Percentiles rank a stretch among this genome's conserved stretches.
Conservation (phyloP, 2,888 invertebrate species). For the Aleiodes testaceus region DNA sequence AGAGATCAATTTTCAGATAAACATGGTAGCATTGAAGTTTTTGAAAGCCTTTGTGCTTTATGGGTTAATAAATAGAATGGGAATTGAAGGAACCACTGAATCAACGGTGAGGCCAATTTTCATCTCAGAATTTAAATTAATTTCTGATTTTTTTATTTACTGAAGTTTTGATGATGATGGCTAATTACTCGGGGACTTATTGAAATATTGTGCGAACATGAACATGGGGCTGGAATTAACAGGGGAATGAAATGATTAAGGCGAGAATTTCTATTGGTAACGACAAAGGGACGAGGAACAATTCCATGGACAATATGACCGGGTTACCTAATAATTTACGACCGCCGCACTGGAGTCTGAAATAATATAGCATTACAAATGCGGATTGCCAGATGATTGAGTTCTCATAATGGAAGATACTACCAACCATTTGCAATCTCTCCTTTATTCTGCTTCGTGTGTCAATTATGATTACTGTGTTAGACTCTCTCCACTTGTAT, state of each 20-base stretch:
- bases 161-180: too few species aligned
- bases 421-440: slow-evolving; percentile 10
- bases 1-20: too few species aligned
- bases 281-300: slow-evolving; percentile 36
- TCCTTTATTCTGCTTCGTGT: neutral
- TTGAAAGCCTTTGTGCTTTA: slow-evolving; percentile 61
- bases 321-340: slow-evolving; percentile 61
- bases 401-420: slow-evolving; percentile 44
- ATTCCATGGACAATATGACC: slow-evolving; percentile 47
- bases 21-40: slow-evolving; percentile 51
- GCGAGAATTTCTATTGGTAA: slow-evolving; percentile 1
- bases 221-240: neutral
- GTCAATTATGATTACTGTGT: slow-evolving; percentile 16
- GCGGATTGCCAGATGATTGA: slow-evolving; percentile 46
- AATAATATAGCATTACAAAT: slow-evolving; percentile 58
- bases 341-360: slow-evolving; percentile 46
- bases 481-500: neutral
- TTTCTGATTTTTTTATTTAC: neutral
- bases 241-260: slow-evolving; percentile 12
- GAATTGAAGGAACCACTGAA: slow-evolving; percentile 52
- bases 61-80: slow-evolving; percentile 50
- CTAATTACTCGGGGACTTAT: too few species aligned
- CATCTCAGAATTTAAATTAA: too few species aligned
- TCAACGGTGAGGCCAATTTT: slow-evolving; percentile 64
- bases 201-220: slow-evolving; percentile 30